Evolutionary conservation across 2,113 vertebrate genomes (phyloP), one percentile per base, ranked within the genome.

Genomic region (Notarius lentiginosus): DNA sequence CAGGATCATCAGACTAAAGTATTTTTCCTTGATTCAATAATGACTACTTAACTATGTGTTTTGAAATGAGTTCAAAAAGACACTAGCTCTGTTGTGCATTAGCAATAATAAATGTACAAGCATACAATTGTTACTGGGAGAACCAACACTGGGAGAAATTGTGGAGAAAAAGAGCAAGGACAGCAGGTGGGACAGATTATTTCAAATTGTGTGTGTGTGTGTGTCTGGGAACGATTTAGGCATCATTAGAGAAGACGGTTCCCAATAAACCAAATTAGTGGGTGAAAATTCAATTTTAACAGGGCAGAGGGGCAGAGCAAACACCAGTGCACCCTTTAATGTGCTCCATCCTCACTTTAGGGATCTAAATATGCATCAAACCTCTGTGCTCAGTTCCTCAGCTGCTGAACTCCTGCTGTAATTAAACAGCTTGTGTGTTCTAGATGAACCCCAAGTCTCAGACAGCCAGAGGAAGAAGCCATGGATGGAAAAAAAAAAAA

Each of bases 261-360:
- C 58, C 17, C 18, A 76, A 56, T 76, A 82, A 83, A 76, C 41
- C 34, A 77, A 83, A 87, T 87, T 83, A 77, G 34, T 83, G 80
- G 86, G 56, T 82, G 68, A 82, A 82, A 87, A 82, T 63, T 87
- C 55, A n/a, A 68, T 82, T 87, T 87, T 75, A 82, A 30, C 65
- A 61, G 61, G 53, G 66, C 77, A 86, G 76, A 80, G 53, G 79
- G 77, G 65, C 14, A 47, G 8, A 86, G 79, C 79, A 86, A 55
- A 86, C 85, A 73, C 49, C 79, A 87, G 27, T n/a, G 9, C 24
- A 49, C 60, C 66, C 41, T 87, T 82, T 82, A 87, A 87, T 82
- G 58, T 22, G 41, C 47, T 63, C 66, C 79, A 75, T 87, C 79
- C 79, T 87, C 53, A 82, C 68, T 87, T 75, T 30, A 73, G 56